Base-by-base conservation (phyloP, 2,797 vertebrate genomes). In the Spea hammondii region DNA sequence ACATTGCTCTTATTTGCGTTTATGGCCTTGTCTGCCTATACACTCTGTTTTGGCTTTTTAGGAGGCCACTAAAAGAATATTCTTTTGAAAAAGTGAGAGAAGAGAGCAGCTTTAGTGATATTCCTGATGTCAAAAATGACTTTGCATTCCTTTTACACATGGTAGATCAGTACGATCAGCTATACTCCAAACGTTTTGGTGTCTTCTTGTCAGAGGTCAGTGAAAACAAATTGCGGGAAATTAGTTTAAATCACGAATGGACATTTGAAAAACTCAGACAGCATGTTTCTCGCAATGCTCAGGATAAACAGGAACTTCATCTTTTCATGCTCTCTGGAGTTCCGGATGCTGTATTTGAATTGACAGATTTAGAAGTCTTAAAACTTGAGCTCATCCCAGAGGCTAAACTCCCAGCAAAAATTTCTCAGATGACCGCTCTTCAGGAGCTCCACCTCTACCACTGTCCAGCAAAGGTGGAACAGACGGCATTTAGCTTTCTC, bases 141-240 rank as follows among this genome's bases (percentile, higher is more conserved):
- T 99, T 99, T 91, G 98, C 98, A 0, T 99, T 99, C 84, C 96
- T 99, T 50, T 92, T 99, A 72, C 98, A 99, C 87, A 99, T 99
- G 98, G 97, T 99, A 0, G 98, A 99, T 87, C 98, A 99, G 84
- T 99, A 99, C 0, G 98, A 99, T 86, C 96, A 98, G 85, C 89
- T 99, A 59, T 99, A 99, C 72, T 99, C 98, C 0, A 99, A 99
- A 86, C 93, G 98, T 6, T 99, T 99, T 2, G 98, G 96, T 0
- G 96, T 99, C 79, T 99, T 99, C 84, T 89, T 99, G 65, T 99
- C 98, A 0, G 98, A 99, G 87, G 97, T 99, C 50, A 99, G 98
- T 53, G 98, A 99, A 87, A 99, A 99, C 89, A 99, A 99, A 84
- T 93, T 99, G 45, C 88, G 98, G 0, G 96, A 97, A 84, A 98